phyloP scores from a whole-genome alignment of 2,113 vertebrate species.

The Antechinus flavipes region DNA sequence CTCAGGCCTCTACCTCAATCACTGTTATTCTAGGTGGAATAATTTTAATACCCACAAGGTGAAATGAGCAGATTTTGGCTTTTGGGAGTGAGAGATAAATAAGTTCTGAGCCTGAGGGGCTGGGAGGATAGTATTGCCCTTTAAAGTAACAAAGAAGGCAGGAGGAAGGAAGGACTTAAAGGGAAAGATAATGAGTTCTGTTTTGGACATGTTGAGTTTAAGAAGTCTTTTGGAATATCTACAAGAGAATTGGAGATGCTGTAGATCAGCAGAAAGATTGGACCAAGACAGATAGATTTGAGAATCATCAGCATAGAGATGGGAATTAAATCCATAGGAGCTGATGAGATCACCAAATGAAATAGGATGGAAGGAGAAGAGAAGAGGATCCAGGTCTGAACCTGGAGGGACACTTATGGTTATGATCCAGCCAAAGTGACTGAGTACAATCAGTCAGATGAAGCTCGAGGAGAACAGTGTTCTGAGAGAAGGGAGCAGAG shows the following conservation, averaged over 20 bases:
- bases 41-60: background rate
- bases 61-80: background rate
- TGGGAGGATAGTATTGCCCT: background rate
- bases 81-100: background rate
- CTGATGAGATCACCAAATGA: background rate
- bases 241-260: background rate
- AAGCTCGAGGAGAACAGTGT: background rate
- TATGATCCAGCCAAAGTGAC: no score
- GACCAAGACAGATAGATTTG: background rate
- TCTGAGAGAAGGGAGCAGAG: background rate
- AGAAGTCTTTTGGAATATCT: background rate
- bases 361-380: background rate
- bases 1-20: no score
- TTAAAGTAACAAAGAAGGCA: background rate
- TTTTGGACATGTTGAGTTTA: background rate
- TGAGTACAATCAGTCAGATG: no score
- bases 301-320: background rate
- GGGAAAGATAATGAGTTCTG: background rate
- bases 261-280: background rate
- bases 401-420: background rate
- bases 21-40: no score
- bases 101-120: background rate
- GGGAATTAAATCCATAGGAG: background rate
- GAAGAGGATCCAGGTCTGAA: background rate
- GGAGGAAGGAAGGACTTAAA: background rate